Conservation (phyloP, 2,888 invertebrate genomes). For the Euproctis similis region DNA sequence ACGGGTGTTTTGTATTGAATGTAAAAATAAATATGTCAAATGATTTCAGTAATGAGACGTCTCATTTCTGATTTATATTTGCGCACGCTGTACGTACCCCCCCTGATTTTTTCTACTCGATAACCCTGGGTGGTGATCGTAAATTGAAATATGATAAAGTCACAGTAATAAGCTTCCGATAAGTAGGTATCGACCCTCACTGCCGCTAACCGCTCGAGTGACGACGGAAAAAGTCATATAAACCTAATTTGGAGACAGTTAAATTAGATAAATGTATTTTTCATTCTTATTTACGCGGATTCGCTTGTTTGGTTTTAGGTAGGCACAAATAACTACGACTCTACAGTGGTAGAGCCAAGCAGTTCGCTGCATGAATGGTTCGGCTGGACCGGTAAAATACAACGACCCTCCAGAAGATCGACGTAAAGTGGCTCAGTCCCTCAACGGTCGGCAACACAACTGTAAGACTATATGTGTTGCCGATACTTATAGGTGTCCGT, state of each 20-base stretch:
- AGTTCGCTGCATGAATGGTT: no score
- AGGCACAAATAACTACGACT: no score
- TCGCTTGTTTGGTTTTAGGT: no score
- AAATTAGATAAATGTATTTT: neutral
- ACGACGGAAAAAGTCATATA: conserved; percentile 24
- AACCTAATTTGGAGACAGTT: conserved; percentile 14
- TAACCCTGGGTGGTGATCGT: conserved; percentile 70
- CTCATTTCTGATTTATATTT: conserved; percentile 67
- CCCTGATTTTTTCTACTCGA: conserved; percentile 71
- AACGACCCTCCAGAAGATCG: no score
- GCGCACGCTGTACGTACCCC: conserved; percentile 36
- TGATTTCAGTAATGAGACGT: conserved; percentile 59
- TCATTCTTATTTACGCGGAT: no score
- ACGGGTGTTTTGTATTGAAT: no score
- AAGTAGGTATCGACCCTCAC: conserved; percentile 55
- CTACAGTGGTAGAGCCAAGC: no score
- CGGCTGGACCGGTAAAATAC: no score
- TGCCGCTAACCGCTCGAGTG: conserved; percentile 34
- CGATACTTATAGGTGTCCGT: no score
- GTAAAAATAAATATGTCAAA: conserved; percentile 39
- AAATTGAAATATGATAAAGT: conserved; percentile 77
- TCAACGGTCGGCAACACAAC: no score
- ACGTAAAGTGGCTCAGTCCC: no score
- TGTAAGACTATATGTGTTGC: no score
- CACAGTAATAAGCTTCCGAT: conserved; percentile 65